Evolutionary conservation across 2,888 invertebrate genomes (phyloP).

Genomic region (Ophraella communa): DNA sequence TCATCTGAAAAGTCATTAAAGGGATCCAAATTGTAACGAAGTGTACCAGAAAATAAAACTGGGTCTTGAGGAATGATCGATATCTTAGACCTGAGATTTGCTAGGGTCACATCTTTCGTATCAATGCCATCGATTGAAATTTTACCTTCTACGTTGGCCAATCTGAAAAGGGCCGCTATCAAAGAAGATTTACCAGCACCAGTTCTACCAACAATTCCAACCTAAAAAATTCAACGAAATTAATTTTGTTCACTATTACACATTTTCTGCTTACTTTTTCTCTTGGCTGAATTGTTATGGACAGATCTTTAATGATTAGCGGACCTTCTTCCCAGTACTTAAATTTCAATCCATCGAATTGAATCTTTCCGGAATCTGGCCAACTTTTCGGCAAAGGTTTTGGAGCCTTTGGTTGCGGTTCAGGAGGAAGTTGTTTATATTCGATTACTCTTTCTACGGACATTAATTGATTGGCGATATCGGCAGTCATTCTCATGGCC

Average conservation of each 20-base stretch:
- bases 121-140: slow-evolving; percentile 75
- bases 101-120: slow-evolving; percentile 64
- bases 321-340: slow-evolving; percentile 69
- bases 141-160: slow-evolving; percentile 73
- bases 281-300: slow-evolving; percentile 69
- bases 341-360: slow-evolving; percentile 68
- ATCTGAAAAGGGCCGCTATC: slow-evolving; percentile 78
- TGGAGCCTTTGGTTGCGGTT: slow-evolving; percentile 64
- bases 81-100: slow-evolving; percentile 63
- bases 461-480: slow-evolving; percentile 75
- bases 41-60: slow-evolving; percentile 68
- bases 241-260: not conserved
- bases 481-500: slow-evolving; percentile 79
- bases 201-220: slow-evolving; percentile 83
- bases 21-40: slow-evolving; percentile 77
- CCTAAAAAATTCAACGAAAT: slow-evolving; percentile 60
- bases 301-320: slow-evolving; percentile 74
- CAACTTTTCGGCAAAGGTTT: slow-evolving; percentile 62
- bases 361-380: slow-evolving; percentile 71
- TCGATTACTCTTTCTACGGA: slow-evolving; percentile 82
- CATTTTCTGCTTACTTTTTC: slow-evolving; percentile 65
- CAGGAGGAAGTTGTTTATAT: slow-evolving; percentile 74
- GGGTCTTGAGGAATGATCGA: slow-evolving; percentile 64
- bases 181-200: slow-evolving; percentile 85
- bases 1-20: slow-evolving; percentile 74